phyloP scores from a whole-genome alignment of 2,888 invertebrate genomes.

The Heliconius aoede region DNA sequence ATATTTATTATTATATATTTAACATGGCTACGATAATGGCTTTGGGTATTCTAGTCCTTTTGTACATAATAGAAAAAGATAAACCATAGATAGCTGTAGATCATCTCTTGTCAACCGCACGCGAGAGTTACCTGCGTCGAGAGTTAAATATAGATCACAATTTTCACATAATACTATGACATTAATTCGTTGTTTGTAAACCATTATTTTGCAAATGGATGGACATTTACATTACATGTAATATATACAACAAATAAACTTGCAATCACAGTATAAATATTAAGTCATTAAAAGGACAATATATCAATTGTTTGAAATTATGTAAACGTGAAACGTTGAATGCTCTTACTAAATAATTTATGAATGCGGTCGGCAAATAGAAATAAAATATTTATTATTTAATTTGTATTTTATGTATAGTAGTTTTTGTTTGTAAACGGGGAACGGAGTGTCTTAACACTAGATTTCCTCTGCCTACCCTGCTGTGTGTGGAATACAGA shows the following conservation, averaged over 20 bases:
- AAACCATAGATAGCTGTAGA: not conserved
- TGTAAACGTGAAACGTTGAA: conserved; percentile 10
- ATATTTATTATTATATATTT: not conserved
- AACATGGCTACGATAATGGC: not conserved
- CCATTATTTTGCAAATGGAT: not conserved
- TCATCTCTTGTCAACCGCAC: not conserved
- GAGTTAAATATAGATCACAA: not conserved
- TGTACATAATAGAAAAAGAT: not conserved
- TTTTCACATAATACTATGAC: not conserved
- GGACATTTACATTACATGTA: conserved; percentile 2
- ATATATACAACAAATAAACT: conserved; percentile 2
- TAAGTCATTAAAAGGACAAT: conserved; percentile 20
- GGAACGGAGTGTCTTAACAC: too few relatives aligned
- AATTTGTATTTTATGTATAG: not conserved
- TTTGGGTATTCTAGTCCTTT: not conserved
- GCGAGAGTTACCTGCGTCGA: not conserved
- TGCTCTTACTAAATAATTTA: conserved; percentile 7
- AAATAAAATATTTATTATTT: not conserved
- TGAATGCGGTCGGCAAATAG: not conserved
- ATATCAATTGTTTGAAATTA: conserved; percentile 19
- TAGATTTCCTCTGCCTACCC: too few relatives aligned
- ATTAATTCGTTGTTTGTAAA: not conserved
- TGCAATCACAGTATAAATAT: conserved; percentile 1
- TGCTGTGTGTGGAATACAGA: too few relatives aligned
- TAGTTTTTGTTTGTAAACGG: too few relatives aligned